phyloP scores from a whole-genome alignment of 2,113 vertebrate species.

The Pontoporia blainvillei region DNA sequence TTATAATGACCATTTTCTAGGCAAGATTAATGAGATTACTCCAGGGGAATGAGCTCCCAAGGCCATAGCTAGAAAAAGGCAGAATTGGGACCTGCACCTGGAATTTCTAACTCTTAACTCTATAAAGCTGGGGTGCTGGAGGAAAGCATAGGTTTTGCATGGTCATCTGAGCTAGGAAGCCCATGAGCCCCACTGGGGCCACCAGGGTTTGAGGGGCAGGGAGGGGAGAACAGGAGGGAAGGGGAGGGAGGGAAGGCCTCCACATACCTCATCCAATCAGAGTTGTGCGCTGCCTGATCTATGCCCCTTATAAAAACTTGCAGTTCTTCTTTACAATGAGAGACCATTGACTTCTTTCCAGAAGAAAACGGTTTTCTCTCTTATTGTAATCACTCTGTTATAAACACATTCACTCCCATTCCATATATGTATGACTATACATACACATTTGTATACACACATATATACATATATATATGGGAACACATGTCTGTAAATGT shows the following conservation, averaged over 20 bases:
- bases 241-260: background rate
- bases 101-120: background rate
- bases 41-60: background rate
- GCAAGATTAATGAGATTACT: background rate
- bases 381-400: background rate
- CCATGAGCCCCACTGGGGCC: rapidly evolving
- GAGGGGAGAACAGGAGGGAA: background rate
- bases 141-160: background rate
- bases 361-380: background rate
- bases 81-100: background rate
- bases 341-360: background rate
- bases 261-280: background rate
- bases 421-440: no score
- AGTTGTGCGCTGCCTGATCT: background rate
- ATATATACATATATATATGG: background rate
- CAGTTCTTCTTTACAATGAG: background rate
- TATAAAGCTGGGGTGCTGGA: background rate
- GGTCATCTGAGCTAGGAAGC: background rate
- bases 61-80: background rate
- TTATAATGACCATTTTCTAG: background rate
- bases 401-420: background rate
- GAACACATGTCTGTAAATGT: background rate
- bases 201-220: background rate
- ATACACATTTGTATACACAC: background rate
- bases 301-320: background rate